Evolutionary conservation across 2,888 invertebrate species (phyloP), one percentile per base, ranked within the genome.

Genomic region (Molanna angustata): DNA sequence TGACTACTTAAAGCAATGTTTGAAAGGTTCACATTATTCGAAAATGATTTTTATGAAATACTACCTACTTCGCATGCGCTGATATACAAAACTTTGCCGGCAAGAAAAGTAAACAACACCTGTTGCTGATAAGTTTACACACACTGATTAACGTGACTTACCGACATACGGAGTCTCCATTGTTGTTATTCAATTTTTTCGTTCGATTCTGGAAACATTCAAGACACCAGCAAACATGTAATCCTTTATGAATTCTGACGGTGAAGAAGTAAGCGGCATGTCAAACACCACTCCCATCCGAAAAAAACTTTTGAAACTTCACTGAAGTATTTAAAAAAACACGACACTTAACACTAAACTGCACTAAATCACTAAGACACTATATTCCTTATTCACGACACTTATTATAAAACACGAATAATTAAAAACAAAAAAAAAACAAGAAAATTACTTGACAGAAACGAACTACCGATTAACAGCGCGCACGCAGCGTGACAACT

Each of bases 241-340:
- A 32, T 20, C 45, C 37, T 54, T 49, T 45, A 18, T 32, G 21
- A 39, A 49, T 39, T 44, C 40, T 31, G 47, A 52, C 47, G 47
- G 46, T 49, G 33, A 32, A 43, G 49, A 49, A 41, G 13, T 33
- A 41, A 31, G 54, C 49, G 54, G 54, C 54, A 54, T 54, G 54
- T 40, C 54, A 49, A 40, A 43, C 44, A 49, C 49, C 54, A 49
- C 49, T 49, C 54, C 54, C 49, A 49, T 45, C 49, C 49, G 16
- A 27, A 27, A 18, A 41, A 43, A 49, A n/a, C n/a, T n/a, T n/a
- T n/a, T n/a, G n/a, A n/a, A 49, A 49, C 48, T 49, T 35, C 21
- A 49, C 42, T 43, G 18, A 22, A 58, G 35, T 52, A 35, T 40
- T 21, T 47, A 20, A 27, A 21, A 1, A 46, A 44, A 52, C 51